A percentile compares a stretch with the other conserved stretches of the same genome.
These are phyloP conservation scores for Eupelmus urozonus DNA, from an alignment of 2,888 invertebrate species.

Conservation along the genomic window DNA sequence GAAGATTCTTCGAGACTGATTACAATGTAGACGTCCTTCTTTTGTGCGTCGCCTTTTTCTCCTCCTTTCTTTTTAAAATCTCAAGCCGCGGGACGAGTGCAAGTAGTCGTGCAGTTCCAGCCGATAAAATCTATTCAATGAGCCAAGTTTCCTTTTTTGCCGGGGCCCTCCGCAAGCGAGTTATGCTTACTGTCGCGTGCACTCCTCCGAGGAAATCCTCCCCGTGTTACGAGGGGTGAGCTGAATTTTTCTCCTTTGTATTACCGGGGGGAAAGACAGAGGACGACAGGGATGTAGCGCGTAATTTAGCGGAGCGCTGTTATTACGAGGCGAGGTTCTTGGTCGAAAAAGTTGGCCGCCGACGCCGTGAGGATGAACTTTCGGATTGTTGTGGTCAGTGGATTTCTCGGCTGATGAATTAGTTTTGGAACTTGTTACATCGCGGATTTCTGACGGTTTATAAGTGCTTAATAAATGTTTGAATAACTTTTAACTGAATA, in stretches of 20 bases:
- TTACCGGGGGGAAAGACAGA: no score
- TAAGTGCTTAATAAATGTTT: no score
- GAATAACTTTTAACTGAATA: no score
- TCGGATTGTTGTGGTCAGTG: no score
- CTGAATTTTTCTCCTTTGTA: slow-evolving; percentile 13
- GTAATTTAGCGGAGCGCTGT: slow-evolving; percentile 8
- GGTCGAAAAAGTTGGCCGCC: no score
- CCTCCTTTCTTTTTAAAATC: not conserved
- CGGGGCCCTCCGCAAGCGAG: not conserved
- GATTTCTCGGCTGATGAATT: no score
- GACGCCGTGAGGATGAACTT: no score
- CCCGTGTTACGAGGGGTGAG: slow-evolving; percentile 38
- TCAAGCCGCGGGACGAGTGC: not conserved
- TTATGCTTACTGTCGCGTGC: slow-evolving; percentile 40
- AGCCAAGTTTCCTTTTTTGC: slow-evolving; percentile 48
- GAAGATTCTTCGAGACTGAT: slow-evolving; percentile 31
- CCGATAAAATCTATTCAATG: slow-evolving; percentile 57
- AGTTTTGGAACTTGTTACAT: no score
- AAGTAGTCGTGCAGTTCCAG: slow-evolving; percentile 49
- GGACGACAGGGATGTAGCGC: not conserved
- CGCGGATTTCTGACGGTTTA: no score
- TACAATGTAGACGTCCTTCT: slow-evolving; percentile 25
- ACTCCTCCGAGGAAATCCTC: slow-evolving; percentile 23
- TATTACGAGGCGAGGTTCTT: no score
- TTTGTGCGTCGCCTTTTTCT: not conserved